phyloP scores from a whole-genome alignment of 1,140 invertebrate species.

The Neodiprion pinetum region DNA sequence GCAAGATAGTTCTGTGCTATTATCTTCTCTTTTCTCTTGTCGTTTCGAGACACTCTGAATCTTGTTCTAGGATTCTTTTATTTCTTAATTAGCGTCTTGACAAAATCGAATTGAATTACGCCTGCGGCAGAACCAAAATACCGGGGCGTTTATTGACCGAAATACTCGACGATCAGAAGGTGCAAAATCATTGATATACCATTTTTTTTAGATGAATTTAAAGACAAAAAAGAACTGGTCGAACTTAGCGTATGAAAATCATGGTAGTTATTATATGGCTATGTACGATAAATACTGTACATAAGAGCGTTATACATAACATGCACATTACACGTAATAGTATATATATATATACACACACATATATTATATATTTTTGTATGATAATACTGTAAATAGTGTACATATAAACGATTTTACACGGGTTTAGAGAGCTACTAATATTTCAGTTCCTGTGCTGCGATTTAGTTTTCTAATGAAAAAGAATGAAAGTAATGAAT shows the following conservation, averaged over 20 bases:
- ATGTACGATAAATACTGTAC: neutral
- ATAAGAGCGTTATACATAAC: conserved; percentile 6
- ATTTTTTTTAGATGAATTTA: conserved; percentile 1
- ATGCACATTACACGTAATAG: neutral
- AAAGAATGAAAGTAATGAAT: neutral
- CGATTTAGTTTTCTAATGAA: neutral
- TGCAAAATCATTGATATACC: no score
- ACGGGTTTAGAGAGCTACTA: neutral
- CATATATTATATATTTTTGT: conserved; percentile 8
- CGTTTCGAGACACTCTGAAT: no score
- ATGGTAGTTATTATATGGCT: neutral
- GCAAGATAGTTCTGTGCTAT: no score
- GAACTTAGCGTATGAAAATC: neutral
- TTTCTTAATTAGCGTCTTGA: no score
- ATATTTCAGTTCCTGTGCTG: neutral
- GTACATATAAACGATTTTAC: conserved; percentile 1
- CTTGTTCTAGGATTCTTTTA: no score
- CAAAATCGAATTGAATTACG: no score
- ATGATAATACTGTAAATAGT: neutral
- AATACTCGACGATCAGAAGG: no score
- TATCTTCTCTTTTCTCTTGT: no score
- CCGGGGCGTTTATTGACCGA: no score
- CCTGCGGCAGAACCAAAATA: no score
- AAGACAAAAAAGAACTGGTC: neutral
- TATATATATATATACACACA: neutral